These are phyloP conservation scores for Trissolcus japonicus DNA, from an alignment of 2,888 invertebrate species.

Conservation along the genomic window DNA sequence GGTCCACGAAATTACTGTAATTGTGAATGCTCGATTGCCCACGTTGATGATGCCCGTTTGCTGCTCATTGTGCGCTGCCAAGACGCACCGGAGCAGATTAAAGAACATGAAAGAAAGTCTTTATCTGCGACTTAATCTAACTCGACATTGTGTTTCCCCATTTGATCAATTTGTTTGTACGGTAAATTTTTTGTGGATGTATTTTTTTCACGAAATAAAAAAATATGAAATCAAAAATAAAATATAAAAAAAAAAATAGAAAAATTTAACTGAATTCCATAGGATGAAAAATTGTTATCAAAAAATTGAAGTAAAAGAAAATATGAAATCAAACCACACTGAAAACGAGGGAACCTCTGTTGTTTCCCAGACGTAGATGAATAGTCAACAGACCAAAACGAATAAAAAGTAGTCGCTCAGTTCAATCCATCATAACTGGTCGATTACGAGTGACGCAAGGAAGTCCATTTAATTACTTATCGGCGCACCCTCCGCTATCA, in stretches of 20 bases:
- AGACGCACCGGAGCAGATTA: constrained; percentile 15
- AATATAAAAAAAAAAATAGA: background rate
- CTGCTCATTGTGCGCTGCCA: constrained; percentile 30
- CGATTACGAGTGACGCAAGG: constrained; percentile 28
- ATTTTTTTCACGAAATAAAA: no score
- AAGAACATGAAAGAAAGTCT: constrained; percentile 9
- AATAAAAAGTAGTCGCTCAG: constrained; percentile 5
- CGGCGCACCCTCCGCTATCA: constrained; percentile 25
- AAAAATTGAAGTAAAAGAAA: background rate
- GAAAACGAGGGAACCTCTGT: background rate
- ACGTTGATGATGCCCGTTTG: constrained; percentile 27
- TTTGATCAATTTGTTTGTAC: no score
- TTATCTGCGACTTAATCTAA: background rate
- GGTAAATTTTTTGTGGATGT: no score
- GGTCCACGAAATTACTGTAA: constrained; percentile 29
- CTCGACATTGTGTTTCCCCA: no score
- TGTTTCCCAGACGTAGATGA: no score
- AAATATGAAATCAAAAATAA: no score
- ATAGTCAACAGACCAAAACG: background rate
- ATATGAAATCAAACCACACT: background rate
- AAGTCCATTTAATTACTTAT: constrained; percentile 44
- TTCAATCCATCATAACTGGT: constrained; percentile 28
- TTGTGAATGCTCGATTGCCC: constrained; percentile 44
- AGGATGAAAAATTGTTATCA: background rate
- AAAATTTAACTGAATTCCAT: background rate